phyloP scores from a whole-genome alignment of 1,140 invertebrate species.

The Stegodyphus dumicola region DNA sequence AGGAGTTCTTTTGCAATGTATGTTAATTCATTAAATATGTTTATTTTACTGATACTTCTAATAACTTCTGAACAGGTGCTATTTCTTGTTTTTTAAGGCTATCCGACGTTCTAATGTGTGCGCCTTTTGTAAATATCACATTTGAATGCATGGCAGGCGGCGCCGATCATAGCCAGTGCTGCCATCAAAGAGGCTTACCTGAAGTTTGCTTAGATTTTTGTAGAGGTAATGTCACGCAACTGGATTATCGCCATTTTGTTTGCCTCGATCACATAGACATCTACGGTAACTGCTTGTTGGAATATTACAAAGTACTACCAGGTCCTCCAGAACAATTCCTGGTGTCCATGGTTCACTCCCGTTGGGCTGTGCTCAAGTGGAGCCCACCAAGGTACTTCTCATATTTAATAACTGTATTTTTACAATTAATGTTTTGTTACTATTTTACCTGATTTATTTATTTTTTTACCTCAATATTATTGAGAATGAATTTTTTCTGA shows the following conservation, averaged over 20 bases:
- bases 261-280: constrained; percentile 83
- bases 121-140: constrained; percentile 82
- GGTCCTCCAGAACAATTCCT: constrained; percentile 76
- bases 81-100: constrained; percentile 22
- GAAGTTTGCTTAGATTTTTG: constrained; percentile 78
- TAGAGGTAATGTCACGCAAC: constrained; percentile 76
- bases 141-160: constrained; percentile 79
- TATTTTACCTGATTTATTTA: too few species aligned
- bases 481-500: too few species aligned
- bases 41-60: too few species aligned
- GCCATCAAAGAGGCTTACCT: constrained; percentile 78
- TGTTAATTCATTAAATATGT: too few species aligned
- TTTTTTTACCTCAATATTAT: too few species aligned
- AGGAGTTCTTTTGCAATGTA: too few species aligned
- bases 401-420: too few species aligned
- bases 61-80: too few species aligned
- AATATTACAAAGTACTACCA: constrained; percentile 84
- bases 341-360: constrained; percentile 78
- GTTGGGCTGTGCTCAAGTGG: constrained; percentile 84
- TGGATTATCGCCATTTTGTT: constrained; percentile 78
- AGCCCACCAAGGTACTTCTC: constrained; percentile 71
- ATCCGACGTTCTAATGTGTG: constrained; percentile 83
- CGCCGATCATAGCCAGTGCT: constrained; percentile 77
- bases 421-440: too few species aligned
- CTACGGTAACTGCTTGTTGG: constrained; percentile 82